phyloP scores from a whole-genome alignment of 2,113 vertebrate species.

The Actinemys pallida region DNA sequence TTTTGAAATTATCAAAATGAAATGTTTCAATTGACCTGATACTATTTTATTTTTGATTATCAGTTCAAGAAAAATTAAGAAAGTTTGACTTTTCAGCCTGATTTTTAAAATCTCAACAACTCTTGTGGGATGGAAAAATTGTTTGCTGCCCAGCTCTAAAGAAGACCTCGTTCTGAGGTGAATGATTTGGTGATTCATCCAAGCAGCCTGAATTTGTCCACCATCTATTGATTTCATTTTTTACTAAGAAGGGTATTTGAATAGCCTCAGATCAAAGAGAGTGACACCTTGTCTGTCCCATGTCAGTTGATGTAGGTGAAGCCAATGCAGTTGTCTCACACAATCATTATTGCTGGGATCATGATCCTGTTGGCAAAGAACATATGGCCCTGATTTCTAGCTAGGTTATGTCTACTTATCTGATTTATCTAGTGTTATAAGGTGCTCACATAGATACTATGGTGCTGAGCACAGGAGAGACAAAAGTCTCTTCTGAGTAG shows the following conservation, averaged over 20 bases:
- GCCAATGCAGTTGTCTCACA: neutral
- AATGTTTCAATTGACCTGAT: too few relatives aligned
- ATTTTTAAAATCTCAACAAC: too few relatives aligned
- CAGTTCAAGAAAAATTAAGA: too few relatives aligned
- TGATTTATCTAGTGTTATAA: neutral
- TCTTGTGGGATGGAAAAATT: too few relatives aligned
- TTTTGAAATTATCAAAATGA: too few relatives aligned
- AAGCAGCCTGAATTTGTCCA: neutral
- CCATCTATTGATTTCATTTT: conserved; percentile 37
- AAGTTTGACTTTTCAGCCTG: too few relatives aligned
- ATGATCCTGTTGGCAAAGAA: neutral
- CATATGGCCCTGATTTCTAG: neutral
- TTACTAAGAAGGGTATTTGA: conserved; percentile 16
- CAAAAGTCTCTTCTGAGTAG: neutral
- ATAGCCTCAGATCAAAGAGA: neutral
- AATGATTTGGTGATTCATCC: neutral
- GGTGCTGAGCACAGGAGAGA: neutral
- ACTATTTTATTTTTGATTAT: too few relatives aligned
- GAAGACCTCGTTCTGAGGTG: neutral
- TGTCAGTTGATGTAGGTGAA: conserved; percentile 6
- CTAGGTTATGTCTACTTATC: neutral
- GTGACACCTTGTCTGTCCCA: conserved; percentile 1
- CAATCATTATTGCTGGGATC: neutral
- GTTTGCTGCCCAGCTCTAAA: neutral
- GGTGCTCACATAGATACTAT: neutral